Evolutionary conservation across 2,113 vertebrate genomes (phyloP).

Genomic region (Forbesichthys agassizii): DNA sequence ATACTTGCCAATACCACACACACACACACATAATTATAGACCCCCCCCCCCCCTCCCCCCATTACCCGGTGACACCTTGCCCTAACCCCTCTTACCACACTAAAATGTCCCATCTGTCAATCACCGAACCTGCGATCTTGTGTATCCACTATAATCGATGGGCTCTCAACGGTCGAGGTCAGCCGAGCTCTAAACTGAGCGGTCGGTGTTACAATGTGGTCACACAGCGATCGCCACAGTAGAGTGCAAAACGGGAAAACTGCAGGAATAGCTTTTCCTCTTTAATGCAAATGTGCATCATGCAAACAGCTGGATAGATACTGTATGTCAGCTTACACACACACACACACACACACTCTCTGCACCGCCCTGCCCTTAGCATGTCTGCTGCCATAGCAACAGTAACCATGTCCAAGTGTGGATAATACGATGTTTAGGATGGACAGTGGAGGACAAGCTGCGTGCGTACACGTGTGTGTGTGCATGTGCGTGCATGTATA

Average conservation of each 20-base stretch:
- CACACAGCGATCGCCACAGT: no score
- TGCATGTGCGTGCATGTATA: conserved; percentile 6
- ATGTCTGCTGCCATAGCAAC: conserved; percentile 45
- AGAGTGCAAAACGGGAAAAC: no score
- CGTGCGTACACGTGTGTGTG: conserved; percentile 9
- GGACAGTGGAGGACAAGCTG: conserved; percentile 51
- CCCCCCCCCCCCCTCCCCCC: background rate
- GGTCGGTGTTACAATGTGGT: no score
- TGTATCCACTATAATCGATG: no score
- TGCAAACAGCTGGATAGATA: background rate
- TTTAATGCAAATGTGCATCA: background rate
- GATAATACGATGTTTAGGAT: conserved; percentile 69
- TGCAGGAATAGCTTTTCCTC: background rate
- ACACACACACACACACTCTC: conserved; percentile 1
- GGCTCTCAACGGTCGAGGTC: no score
- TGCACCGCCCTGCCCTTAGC: conserved; percentile 18
- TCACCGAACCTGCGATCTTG: no score
- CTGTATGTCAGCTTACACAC: background rate
- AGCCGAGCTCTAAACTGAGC: no score
- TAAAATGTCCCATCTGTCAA: no score
- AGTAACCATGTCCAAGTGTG: conserved; percentile 58
- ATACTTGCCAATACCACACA: background rate
- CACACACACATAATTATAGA: background rate
- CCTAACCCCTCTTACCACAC: no score
- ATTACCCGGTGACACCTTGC: conserved; percentile 17